Evolutionary conservation across 2,113 vertebrate species (phyloP).

Genomic region (Carollia perspicillata): DNA sequence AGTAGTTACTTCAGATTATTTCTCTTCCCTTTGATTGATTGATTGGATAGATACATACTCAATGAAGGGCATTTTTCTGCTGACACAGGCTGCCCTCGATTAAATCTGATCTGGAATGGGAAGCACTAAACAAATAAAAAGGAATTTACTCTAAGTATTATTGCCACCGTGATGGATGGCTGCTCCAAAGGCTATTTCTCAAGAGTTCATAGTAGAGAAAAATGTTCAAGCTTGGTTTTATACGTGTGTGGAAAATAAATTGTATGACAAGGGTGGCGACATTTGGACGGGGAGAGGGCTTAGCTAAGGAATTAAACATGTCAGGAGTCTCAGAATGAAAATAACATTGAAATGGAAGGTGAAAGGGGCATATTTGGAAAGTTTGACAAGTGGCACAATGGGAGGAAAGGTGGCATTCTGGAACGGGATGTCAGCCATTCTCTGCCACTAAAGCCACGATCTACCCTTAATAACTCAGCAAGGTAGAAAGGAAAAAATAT

Average conservation of each 20-base stretch:
- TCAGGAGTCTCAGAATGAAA: slow-evolving; percentile 71
- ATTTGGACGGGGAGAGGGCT: slow-evolving; percentile 74
- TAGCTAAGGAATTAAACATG: slow-evolving; percentile 72
- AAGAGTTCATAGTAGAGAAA: slow-evolving; percentile 51
- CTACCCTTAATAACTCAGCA: slow-evolving; percentile 38
- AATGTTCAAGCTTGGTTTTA: slow-evolving; percentile 49
- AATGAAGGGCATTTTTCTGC: slow-evolving; percentile 26
- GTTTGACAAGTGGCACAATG: slow-evolving; percentile 43
- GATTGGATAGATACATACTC: not conserved
- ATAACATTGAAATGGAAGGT: slow-evolving; percentile 63
- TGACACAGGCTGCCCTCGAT: slow-evolving; percentile 17
- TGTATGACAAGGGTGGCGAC: slow-evolving; percentile 70
- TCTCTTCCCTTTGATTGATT: not conserved
- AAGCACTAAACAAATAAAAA: slow-evolving; percentile 57
- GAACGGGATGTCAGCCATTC: not conserved
- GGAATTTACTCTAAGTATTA: slow-evolving; percentile 41
- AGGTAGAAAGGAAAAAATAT: slow-evolving; percentile 55
- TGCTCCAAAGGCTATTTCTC: slow-evolving; percentile 58
- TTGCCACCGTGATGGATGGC: slow-evolving; percentile 49
- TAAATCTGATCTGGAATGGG: slow-evolving; percentile 57
- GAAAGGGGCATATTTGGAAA: slow-evolving; percentile 59
- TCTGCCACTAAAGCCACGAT: not conserved
- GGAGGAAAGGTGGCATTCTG: slow-evolving; percentile 27
- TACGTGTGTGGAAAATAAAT: slow-evolving; percentile 62
- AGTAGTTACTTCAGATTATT: not conserved